Evolutionary conservation across 2,888 invertebrate species (phyloP).

Genomic region (Scrobipalpa atriplicella): DNA sequence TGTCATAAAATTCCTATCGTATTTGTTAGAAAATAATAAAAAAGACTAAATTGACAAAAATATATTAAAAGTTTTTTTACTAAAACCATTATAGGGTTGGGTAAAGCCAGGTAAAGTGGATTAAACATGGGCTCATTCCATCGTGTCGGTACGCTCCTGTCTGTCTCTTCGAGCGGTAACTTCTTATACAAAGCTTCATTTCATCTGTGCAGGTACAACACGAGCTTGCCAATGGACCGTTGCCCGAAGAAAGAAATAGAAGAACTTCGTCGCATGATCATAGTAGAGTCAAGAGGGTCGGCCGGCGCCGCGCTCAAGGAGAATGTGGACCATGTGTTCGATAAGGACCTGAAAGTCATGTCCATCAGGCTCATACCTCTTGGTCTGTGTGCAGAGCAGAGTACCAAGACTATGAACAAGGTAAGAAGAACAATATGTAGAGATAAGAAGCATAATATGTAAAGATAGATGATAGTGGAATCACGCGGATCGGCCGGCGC

Average conservation of each 20-base stretch:
- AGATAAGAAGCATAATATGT: no score
- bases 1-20: no score
- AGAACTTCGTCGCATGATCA: constrained; percentile 86
- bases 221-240: constrained; percentile 86
- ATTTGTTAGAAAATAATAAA: no score
- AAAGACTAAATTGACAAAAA: no score
- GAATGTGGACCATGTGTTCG: constrained; percentile 86
- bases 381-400: constrained; percentile 82
- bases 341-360: constrained; percentile 87
- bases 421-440: no score
- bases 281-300: constrained; percentile 82
- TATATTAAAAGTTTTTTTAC: no score
- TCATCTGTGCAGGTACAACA: constrained; percentile 84
- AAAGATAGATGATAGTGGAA: constrained; percentile 86
- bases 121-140: no score
- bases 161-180: no score
- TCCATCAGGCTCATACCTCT: constrained; percentile 84
- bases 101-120: no score
- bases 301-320: constrained; percentile 68
- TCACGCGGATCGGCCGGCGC: constrained; percentile 71
- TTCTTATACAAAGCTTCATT: no score
- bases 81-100: no score
- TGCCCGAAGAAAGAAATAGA: constrained; percentile 92
- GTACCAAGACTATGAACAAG: constrained; percentile 57
- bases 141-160: no score